Percentiles rank a stretch among this genome's conserved stretches.
phyloP scores from a whole-genome alignment of 1,140 invertebrate species.

The Helicoverpa armigera region DNA sequence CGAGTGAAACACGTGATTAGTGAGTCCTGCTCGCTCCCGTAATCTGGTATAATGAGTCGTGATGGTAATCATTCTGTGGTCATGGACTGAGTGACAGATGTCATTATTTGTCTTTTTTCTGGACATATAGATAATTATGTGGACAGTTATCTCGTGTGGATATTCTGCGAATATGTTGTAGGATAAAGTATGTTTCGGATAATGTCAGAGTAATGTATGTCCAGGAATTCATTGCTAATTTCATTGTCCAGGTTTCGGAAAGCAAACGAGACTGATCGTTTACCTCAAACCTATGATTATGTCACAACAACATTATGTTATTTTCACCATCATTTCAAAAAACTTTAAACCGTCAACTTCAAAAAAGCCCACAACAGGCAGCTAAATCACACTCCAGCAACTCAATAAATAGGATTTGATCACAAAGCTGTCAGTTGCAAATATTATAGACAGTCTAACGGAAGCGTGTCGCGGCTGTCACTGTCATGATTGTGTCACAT shows the following conservation, averaged over 20 bases:
- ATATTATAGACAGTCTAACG: slow-evolving; percentile 37
- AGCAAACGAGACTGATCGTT: background rate
- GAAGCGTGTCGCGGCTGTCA: slow-evolving; percentile 40
- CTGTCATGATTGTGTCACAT: slow-evolving; percentile 34
- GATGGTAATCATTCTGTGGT: slow-evolving; percentile 56
- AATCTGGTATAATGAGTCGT: slow-evolving; percentile 75
- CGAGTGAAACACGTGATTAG: slow-evolving; percentile 80
- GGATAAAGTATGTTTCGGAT: background rate
- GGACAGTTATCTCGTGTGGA: background rate
- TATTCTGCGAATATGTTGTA: background rate
- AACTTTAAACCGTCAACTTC: background rate
- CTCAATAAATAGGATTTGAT: slow-evolving; percentile 42
- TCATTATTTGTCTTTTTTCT: slow-evolving; percentile 53
- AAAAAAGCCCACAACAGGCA: background rate
- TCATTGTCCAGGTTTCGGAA: background rate
- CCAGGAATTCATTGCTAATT: background rate
- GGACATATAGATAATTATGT: slow-evolving; percentile 4
- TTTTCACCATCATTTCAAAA: background rate
- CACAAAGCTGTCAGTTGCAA: slow-evolving; percentile 45
- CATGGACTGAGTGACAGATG: slow-evolving; percentile 50
- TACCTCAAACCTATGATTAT: no score
- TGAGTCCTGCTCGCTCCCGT: slow-evolving; percentile 69
- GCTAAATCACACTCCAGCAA: slow-evolving; percentile 7
- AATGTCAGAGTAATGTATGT: background rate
- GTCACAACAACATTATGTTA: no score